phyloP scores from a whole-genome alignment of 2,113 vertebrate species.

The Pteropus alecto region DNA sequence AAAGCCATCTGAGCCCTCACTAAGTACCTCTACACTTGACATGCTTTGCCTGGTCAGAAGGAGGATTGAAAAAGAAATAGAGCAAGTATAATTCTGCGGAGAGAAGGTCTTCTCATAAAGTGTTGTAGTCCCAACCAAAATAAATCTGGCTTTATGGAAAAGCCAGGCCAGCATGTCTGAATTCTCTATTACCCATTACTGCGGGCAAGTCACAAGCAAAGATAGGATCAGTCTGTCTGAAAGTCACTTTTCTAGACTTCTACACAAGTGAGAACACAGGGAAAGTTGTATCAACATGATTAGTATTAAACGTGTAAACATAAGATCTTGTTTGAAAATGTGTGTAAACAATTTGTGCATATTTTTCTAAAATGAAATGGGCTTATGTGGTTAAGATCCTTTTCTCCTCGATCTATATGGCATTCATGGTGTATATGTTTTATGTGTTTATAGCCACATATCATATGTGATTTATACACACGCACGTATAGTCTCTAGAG shows the following conservation, averaged over 20 bases:
- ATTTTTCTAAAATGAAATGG: not conserved
- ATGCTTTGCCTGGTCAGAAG: not conserved
- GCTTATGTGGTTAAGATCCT: not conserved
- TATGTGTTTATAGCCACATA: not conserved
- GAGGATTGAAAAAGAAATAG: not conserved
- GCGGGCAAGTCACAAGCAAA: not conserved
- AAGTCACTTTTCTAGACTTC: not conserved
- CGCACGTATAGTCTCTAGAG: constrained; percentile 85
- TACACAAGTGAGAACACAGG: not conserved
- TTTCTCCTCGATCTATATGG: not conserved
- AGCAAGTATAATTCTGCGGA: not conserved
- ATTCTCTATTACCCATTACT: not conserved
- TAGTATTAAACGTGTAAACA: not conserved
- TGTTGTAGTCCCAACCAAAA: not conserved
- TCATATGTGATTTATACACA: constrained; percentile 51
- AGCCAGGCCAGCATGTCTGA: not conserved
- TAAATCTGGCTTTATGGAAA: constrained; percentile 33
- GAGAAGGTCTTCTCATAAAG: not conserved
- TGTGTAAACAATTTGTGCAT: not conserved
- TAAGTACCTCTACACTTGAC: not conserved
- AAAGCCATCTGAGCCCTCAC: not conserved
- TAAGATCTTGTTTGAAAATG: not conserved
- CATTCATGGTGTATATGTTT: not conserved
- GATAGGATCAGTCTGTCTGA: not conserved
- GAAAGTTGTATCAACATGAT: not conserved